Evolutionary conservation across 1,140 invertebrate species (phyloP).

Genomic region (Asobara japonica): DNA sequence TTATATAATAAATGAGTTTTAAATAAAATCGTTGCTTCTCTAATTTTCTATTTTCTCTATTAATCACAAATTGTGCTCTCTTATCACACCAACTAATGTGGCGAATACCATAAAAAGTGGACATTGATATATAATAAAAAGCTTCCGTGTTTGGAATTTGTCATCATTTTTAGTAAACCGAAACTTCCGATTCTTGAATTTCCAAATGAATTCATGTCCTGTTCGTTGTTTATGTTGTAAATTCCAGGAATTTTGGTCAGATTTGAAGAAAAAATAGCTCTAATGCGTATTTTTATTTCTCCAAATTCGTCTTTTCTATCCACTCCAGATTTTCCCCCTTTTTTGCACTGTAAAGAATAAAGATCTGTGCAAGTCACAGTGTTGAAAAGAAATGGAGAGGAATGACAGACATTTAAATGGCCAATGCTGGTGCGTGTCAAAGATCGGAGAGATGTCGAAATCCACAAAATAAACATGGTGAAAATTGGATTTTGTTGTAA

Average conservation of each 20-base stretch:
- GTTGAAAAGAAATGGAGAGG: constrained; percentile 6
- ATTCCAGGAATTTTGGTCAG: neutral
- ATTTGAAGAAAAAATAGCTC: neutral
- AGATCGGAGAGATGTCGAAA: constrained; percentile 19
- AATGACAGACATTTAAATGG: constrained; percentile 27
- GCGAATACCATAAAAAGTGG: no score
- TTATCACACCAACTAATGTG: no score
- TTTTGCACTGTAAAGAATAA: neutral
- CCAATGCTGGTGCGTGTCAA: constrained; percentile 7
- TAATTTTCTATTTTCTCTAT: no score
- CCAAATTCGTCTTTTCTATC: neutral
- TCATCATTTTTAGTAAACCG: no score
- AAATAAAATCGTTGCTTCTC: no score
- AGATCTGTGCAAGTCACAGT: neutral
- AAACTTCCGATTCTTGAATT: no score
- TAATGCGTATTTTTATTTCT: neutral
- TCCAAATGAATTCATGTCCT: no score
- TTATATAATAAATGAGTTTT: no score
- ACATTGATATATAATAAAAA: no score
- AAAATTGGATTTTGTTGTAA: constrained; percentile 49
- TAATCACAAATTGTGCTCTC: no score
- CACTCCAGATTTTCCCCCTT: constrained; percentile 9
- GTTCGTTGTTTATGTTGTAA: no score
- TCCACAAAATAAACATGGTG: constrained; percentile 36
- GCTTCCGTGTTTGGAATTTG: no score